Evolutionary conservation across 1,140 invertebrate species (phyloP).

Genomic region (Drosophila arizonae): DNA sequence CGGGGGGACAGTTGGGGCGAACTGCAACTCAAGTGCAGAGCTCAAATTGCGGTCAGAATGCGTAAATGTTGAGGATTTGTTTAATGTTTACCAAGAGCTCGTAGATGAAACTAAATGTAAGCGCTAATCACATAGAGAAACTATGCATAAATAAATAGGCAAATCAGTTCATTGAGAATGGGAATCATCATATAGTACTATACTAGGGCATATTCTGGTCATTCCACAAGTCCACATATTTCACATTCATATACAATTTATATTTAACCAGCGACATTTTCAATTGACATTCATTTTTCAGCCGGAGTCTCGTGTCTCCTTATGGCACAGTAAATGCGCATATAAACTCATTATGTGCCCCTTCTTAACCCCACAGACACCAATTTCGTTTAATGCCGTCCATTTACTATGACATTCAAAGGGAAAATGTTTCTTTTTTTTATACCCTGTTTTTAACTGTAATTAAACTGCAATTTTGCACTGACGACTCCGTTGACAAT

Average conservation of each 20-base stretch:
- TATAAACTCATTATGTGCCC: constrained; percentile 10
- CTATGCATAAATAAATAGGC: not conserved
- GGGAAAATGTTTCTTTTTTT: constrained; percentile 32
- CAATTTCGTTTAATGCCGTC: constrained; percentile 45
- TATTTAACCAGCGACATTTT: too few species aligned
- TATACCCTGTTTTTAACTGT: constrained; percentile 23
- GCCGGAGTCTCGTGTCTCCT: too few species aligned
- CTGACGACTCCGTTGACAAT: constrained; percentile 48
- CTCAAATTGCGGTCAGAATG: constrained; percentile 39
- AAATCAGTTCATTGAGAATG: not conserved
- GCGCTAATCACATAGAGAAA: not conserved
- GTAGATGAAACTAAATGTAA: constrained; percentile 24
- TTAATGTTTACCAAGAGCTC: constrained; percentile 11
- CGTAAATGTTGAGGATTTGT: constrained; percentile 28
- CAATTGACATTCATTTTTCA: too few species aligned
- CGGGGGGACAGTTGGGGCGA: constrained; percentile 11
- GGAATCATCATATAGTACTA: too few species aligned
- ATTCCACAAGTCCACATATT: too few species aligned
- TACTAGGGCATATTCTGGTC: too few species aligned
- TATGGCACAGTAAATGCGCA: too few species aligned
- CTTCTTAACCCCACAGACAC: constrained; percentile 12
- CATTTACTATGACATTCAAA: constrained; percentile 48
- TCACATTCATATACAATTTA: too few species aligned
- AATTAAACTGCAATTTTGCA: constrained; percentile 58
- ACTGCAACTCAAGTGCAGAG: constrained; percentile 40